Evolutionary conservation across 1,140 invertebrate genomes (phyloP), one percentile per base, ranked within the genome.

Genomic region (Drosophila tropicalis): DNA sequence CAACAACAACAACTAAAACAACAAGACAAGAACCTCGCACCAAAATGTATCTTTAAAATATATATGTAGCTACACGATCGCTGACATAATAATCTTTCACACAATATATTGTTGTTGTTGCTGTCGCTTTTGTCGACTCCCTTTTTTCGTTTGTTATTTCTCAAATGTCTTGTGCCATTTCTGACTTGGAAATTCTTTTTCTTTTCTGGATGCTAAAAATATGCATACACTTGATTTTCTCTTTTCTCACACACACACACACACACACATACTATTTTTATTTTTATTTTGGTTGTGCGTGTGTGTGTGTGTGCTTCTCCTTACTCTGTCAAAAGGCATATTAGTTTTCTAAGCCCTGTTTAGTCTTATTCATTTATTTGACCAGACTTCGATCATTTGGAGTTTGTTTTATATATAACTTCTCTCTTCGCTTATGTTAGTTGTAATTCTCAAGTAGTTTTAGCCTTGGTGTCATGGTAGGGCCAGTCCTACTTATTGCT

Each of bases 41-140:
- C 67, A 74, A 36, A 39, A 56, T 36, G 62, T 55, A 66, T 64
- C 62, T 40, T 22, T 17, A 54, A 56, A 56, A 40, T 17, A 55
- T 17, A n/a, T n/a, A n/a, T n/a, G n/a, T n/a, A 60, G 57, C 41
- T 41, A 58, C 63, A 47, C 56, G 41, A 68, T 34, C 39, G 74
- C 77, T 76, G 62, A 70, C 76, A 68, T 74, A 81, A 66, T 78
- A 81, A 85, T 86, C 81, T 75, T 69, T 51, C 44, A 51, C 44
- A 51, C 44, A 51, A 51, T 51, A 51, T 51, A 22, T 22, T 51
- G 17, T 4, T 51, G 44, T 47, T 22, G 5, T 17, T 22, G 51
- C 22, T 47, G n/a, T 15, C 44, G 17, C 40, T 32, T 55, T 36
- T 39, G 40, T 32, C 54, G 55, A 63, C 58, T 56, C 25, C 12